These are phyloP conservation scores for Chironomus striatipennis DNA, from an alignment of 1,140 invertebrate species.

Conservation along the genomic window DNA sequence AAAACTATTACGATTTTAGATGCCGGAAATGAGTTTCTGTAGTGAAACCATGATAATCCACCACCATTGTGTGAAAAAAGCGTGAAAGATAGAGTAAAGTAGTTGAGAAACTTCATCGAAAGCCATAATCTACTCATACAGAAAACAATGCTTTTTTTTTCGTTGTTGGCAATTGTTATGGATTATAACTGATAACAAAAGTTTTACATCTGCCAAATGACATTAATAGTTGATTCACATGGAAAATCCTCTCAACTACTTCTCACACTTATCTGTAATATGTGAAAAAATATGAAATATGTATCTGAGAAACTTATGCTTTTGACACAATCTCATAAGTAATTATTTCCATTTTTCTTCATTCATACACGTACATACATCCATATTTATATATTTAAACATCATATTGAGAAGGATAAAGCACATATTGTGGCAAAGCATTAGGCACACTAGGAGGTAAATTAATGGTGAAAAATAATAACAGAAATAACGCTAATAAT, in stretches of 20 bases:
- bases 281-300: not conserved
- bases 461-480: not conserved
- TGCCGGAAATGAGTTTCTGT: too few species aligned
- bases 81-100: too few species aligned
- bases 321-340: not conserved
- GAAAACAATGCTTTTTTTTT: not conserved
- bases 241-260: not conserved
- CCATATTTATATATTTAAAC: not conserved
- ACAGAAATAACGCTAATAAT: not conserved
- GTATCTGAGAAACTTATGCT: not conserved
- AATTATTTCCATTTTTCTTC: not conserved
- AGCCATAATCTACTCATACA: not conserved
- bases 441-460: not conserved
- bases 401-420: not conserved
- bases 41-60: too few species aligned
- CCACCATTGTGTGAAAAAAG: too few species aligned
- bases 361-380: not conserved
- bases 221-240: not conserved
- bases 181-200: slow-evolving; percentile 10
- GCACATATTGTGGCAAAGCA: not conserved
- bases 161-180: not conserved
- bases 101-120: too few species aligned
- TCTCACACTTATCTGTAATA: not conserved
- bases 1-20: too few species aligned
- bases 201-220: slow-evolving; percentile 2